These are phyloP conservation scores for Discoglossus pictus DNA, from an alignment of 2,797 vertebrate genomes.

Conservation along the genomic window DNA sequence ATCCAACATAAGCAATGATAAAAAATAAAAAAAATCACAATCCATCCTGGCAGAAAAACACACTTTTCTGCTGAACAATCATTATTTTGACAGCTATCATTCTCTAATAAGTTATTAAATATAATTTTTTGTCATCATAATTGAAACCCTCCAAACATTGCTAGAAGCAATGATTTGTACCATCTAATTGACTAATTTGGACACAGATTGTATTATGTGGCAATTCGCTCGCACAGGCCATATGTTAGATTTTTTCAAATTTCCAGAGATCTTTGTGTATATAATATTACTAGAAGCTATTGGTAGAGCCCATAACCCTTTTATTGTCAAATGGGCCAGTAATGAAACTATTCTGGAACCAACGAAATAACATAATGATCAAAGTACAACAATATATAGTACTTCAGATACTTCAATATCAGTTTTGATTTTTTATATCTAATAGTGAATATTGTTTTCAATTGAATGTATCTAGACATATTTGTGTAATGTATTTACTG, in stretches of 20 bases:
- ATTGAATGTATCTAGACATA: too few species aligned
- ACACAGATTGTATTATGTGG: conserved; percentile 36
- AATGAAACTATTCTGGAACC: not conserved
- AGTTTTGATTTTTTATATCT: too few species aligned
- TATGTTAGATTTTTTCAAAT: not conserved
- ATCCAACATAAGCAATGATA: conserved; percentile 7
- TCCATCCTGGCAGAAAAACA: not conserved
- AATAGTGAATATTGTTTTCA: too few species aligned
- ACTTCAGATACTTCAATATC: too few species aligned
- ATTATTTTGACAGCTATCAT: conserved; percentile 51
- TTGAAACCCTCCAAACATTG: conserved; percentile 49
- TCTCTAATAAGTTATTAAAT: conserved; percentile 35
- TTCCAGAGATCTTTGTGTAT: conserved; percentile 11
- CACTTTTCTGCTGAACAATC: conserved; percentile 12
- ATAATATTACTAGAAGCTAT: conserved; percentile 12
- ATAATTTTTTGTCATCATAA: conserved; percentile 12
- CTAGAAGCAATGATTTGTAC: conserved; percentile 50
- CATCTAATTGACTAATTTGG: conserved; percentile 53
- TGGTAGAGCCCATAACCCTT: not conserved
- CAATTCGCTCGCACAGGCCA: conserved; percentile 23
- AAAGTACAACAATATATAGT: too few species aligned
- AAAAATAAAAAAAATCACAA: conserved; percentile 20
- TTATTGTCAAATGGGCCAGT: not conserved
- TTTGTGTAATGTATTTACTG: too few species aligned
- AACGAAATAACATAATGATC: too few species aligned